A percentile compares a stretch with the other conserved stretches of the same genome.
These are phyloP conservation scores for Amphimedon queenslandica DNA, from an alignment of 37 sponge, comb jelly and placozoan species.

Conservation along the genomic window DNA sequence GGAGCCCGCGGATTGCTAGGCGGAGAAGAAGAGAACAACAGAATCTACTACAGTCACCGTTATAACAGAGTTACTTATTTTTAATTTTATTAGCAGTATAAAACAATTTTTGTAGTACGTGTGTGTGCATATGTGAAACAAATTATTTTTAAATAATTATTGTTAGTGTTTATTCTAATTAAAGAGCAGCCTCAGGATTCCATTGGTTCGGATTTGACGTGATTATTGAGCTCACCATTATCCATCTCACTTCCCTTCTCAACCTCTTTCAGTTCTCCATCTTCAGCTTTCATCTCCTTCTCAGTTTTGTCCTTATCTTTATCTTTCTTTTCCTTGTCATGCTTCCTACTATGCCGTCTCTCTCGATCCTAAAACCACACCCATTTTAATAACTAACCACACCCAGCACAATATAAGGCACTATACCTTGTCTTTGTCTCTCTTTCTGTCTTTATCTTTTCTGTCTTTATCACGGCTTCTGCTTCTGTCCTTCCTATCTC, in stretches of 20 bases:
- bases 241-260: neutral
- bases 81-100: too few relatives aligned
- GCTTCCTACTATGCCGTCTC: conserved; percentile 11
- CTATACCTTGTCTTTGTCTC: neutral
- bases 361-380: neutral
- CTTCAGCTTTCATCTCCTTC: neutral
- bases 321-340: conserved; percentile 1
- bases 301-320: conserved; percentile 14
- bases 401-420: conserved; percentile 1
- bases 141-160: too few relatives aligned
- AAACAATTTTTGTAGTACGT: too few relatives aligned
- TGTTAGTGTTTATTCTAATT: too few relatives aligned
- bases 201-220: neutral
- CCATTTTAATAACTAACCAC: neutral
- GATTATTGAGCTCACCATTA: neutral
- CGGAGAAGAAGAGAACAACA: too few relatives aligned
- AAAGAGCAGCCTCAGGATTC: too few relatives aligned
- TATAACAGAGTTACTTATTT: too few relatives aligned
- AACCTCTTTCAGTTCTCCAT: neutral
- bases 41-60: too few relatives aligned
- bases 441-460: conserved; percentile 6
- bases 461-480: conserved; percentile 15
- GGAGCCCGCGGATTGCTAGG: too few relatives aligned
- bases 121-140: too few relatives aligned
- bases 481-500: conserved; percentile 16